Evolutionary conservation across 2,888 invertebrate genomes (phyloP).

Genomic region (Cylloceria caligata): DNA sequence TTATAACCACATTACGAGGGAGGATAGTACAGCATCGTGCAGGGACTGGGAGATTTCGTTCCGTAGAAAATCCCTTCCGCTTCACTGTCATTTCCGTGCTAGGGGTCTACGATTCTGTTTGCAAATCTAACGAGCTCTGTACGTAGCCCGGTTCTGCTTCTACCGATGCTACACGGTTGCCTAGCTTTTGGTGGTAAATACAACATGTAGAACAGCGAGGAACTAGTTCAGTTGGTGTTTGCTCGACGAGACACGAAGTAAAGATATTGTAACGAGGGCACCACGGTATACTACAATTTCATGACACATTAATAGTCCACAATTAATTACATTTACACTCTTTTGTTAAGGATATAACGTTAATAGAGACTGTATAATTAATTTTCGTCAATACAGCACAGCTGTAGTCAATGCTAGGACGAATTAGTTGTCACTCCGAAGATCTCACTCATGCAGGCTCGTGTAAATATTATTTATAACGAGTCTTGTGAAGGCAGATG

Average conservation of each 20-base stretch:
- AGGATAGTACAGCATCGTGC: background rate
- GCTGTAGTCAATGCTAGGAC: too few relatives aligned
- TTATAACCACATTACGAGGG: too few relatives aligned
- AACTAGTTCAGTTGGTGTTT: constrained; percentile 23
- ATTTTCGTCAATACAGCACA: too few relatives aligned
- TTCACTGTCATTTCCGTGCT: constrained; percentile 1
- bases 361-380: background rate
- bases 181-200: constrained; percentile 15
- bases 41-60: background rate
- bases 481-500: too few relatives aligned
- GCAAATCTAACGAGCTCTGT: constrained; percentile 36
- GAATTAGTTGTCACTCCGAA: too few relatives aligned
- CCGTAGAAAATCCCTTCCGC: background rate
- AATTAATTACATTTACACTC: background rate
- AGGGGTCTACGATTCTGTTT: constrained; percentile 28
- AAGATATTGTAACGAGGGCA: background rate
- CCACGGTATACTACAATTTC: background rate
- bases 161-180: background rate
- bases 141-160: background rate
- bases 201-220: background rate
- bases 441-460: too few relatives aligned
- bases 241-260: background rate
- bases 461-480: too few relatives aligned
- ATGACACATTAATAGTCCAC: background rate
- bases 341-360: background rate